A percentile compares a stretch with the other conserved stretches of the same genome.
Conservation (phyloP, 2,113 vertebrate species). For the Dicentrarchus labrax region DNA sequence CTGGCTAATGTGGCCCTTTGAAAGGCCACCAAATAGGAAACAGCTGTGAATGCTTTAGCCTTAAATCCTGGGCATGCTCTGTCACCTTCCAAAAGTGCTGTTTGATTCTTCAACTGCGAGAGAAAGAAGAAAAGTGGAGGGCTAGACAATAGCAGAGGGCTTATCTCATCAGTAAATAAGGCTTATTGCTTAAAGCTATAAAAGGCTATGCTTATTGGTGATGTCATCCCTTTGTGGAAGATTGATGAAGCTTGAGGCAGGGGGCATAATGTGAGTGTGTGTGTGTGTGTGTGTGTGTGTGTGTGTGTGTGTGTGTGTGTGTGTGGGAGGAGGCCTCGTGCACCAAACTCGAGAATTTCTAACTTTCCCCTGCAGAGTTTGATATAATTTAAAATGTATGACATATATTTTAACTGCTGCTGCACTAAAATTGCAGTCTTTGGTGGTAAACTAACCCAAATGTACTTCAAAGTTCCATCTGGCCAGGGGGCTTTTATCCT, state of each 20-base stretch:
- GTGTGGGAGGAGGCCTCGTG: conserved; percentile 35
- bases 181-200: conserved; percentile 88
- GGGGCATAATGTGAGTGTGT: conserved; percentile 66
- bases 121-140: conserved; percentile 87
- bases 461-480: conserved; percentile 83
- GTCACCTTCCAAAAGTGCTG: conserved; percentile 90
- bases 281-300: conserved; percentile 48
- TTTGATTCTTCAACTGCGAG: conserved; percentile 81
- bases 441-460: conserved; percentile 81
- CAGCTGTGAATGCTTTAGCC: conserved; percentile 84
- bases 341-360: conserved; percentile 66
- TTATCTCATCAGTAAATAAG: conserved; percentile 94
- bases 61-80: conserved; percentile 90
- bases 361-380: conserved; percentile 76
- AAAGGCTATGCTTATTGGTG: conserved; percentile 88
- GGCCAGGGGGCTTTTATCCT: conserved; percentile 80
- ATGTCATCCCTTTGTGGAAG: conserved; percentile 89
- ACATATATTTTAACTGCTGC: conserved; percentile 77
- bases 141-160: conserved; percentile 86
- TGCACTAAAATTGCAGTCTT: conserved; percentile 75
- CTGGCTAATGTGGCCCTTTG: conserved; percentile 69
- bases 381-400: conserved; percentile 82
- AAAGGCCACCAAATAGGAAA: conserved; percentile 78
- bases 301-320: conserved; percentile 30
- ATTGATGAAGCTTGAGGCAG: conserved; percentile 83